Evolutionary conservation across 35 echinoderm and acorn worm genomes (phyloP).

Genomic region (Lytechinus variegatus): DNA sequence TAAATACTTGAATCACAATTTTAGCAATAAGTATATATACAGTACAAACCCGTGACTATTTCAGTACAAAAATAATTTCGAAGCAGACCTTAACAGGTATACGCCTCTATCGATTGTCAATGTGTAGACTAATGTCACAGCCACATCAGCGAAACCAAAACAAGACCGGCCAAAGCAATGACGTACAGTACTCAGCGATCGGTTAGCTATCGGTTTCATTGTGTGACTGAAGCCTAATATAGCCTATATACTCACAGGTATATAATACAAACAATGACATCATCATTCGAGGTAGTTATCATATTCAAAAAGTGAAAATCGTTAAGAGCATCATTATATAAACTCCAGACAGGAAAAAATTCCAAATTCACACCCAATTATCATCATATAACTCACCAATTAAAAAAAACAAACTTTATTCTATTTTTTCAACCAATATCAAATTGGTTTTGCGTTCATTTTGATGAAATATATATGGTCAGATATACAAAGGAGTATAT

Average conservation of each 20-base stretch:
- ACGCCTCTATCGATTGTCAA: not conserved
- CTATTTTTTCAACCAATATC: not conserved
- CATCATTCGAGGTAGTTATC: not conserved
- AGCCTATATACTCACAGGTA: no score
- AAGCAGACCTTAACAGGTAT: not conserved
- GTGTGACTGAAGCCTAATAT: no score
- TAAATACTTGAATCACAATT: not conserved
- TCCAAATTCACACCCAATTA: not conserved
- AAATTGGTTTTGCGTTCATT: not conserved
- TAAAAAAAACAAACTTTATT: not conserved
- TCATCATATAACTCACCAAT: not conserved
- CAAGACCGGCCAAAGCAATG: no score
- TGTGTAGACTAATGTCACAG: no score
- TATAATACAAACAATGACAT: no score
- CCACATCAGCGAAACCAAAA: no score
- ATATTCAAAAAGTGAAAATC: no score
- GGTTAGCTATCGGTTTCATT: no score
- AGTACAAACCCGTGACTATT: not conserved
- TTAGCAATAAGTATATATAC: not conserved
- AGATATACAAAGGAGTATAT: not conserved
- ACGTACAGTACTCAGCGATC: no score
- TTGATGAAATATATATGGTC: not conserved
- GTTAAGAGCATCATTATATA: not conserved
- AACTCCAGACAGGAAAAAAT: not conserved
- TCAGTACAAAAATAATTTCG: not conserved